Conservation (phyloP, 2,797 vertebrate species). For the Caiman crocodilus region DNA sequence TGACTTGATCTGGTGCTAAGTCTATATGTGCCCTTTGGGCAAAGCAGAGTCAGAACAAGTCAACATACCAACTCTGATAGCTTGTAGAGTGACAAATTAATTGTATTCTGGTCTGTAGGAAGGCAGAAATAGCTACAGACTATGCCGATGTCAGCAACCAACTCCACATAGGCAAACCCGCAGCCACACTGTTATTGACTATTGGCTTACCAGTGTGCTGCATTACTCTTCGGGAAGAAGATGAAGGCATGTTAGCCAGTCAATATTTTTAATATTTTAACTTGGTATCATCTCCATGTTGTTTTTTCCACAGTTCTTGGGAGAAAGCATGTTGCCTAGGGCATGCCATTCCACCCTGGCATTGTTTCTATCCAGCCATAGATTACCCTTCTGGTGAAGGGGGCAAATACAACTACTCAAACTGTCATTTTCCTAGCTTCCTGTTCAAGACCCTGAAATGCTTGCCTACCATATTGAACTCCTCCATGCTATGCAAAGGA, state of each 20-base stretch:
- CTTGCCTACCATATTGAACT: not conserved
- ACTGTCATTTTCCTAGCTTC: not conserved
- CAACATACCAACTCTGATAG: not conserved
- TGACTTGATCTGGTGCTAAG: not conserved
- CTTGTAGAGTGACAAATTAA: not conserved
- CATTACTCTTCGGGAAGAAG: not conserved
- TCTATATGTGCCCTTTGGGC: not conserved
- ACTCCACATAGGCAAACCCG: not conserved
- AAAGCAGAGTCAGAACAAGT: not conserved
- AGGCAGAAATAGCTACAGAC: not conserved
- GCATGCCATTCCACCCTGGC: not conserved
- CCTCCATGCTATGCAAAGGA: not conserved
- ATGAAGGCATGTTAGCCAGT: not conserved
- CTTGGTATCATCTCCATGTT: not conserved
- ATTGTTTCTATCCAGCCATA: not conserved
- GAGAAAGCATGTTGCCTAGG: not conserved
- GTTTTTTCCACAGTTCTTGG: not conserved
- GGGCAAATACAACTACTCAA: not conserved
- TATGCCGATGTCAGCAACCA: not conserved
- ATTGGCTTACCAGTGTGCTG: not conserved
- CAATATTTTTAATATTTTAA: not conserved
- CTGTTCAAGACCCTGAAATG: not conserved
- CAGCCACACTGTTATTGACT: not conserved
- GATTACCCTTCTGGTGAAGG: not conserved
- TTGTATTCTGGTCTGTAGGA: not conserved